Conservation (phyloP, 1,140 invertebrate genomes). For the Drosophila subobscura region DNA sequence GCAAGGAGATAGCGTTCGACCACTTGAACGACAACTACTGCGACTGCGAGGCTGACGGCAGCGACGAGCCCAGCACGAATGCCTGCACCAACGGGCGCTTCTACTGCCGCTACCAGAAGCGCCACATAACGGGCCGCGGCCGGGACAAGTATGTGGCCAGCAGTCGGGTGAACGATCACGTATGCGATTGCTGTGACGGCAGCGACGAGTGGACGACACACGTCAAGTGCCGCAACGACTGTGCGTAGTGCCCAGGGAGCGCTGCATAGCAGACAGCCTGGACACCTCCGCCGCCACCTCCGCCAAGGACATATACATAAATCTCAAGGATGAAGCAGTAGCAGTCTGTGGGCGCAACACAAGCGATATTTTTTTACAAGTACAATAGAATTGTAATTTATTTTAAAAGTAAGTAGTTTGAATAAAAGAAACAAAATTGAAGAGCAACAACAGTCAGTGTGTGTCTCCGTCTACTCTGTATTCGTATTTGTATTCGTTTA, state of each 20-base stretch:
- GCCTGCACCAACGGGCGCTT: slow-evolving; percentile 93
- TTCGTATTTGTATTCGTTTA: slow-evolving; percentile 26
- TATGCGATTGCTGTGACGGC: slow-evolving; percentile 96
- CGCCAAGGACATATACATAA: slow-evolving; percentile 46
- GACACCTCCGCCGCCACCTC: slow-evolving; percentile 14
- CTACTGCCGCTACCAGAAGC: slow-evolving; percentile 85
- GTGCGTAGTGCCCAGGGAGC: slow-evolving; percentile 54
- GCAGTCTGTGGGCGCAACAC: slow-evolving; percentile 63
- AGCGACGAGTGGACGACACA: slow-evolving; percentile 87
- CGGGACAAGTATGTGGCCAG: slow-evolving; percentile 84
- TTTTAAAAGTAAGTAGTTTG: slow-evolving; percentile 67
- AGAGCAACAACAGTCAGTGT: background rate
- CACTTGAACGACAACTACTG: slow-evolving; percentile 97
- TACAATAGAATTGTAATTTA: slow-evolving; percentile 74
- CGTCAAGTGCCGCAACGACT: slow-evolving; percentile 63
- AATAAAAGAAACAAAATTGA: slow-evolving; percentile 35
- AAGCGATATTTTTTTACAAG: slow-evolving; percentile 66
- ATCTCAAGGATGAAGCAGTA: slow-evolving; percentile 51
- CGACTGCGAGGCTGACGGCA: slow-evolving; percentile 92
- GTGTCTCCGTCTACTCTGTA: background rate
- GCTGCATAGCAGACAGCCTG: slow-evolving; percentile 11
- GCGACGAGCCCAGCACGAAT: slow-evolving; percentile 95
- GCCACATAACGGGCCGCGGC: slow-evolving; percentile 81
- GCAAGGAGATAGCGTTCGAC: slow-evolving; percentile 81
- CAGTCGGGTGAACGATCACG: slow-evolving; percentile 94